Base-by-base conservation (phyloP, 2,113 vertebrate genomes). In the Himantopus leucocephalus region DNA sequence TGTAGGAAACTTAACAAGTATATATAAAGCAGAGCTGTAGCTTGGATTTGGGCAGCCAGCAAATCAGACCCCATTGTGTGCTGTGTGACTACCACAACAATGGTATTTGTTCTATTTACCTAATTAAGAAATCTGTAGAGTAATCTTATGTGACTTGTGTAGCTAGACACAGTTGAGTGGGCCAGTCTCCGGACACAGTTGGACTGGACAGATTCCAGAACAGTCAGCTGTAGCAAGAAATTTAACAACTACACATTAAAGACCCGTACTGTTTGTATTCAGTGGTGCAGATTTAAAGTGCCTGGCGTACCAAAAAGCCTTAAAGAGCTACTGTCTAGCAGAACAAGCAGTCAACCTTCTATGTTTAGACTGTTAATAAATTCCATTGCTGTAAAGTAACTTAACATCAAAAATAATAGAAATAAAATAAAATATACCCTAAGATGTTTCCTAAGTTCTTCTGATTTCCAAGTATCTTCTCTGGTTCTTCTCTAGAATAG, bases 381-480 rank as follows among this genome's bases (percentile, higher is more conserved):
- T 75, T 43, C 23, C 35, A 67, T 4, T 45, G 30, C 23, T 89
- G 26, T 30, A 63, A 77, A 4, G 39, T 32, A 91, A 37, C 24
- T 50, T 52, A 59, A 81, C 19, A 85, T 29, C 34, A 56, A 43
- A 64, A 88, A 12, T 12, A 85, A 27, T 8, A 94, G 29, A 95
- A 85, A 93, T 53, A 70, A 96, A 93, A 92, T 84, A 48, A 53
- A 92, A 70, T 95, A 47, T 97, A 99, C 99, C 98, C 91, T 96
- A 41, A 99, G 96, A 73, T 99, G 98, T 96, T 94, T 99, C 80
- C 96, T 98, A 85, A 99, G 98, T 48, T 99, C 99, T 62, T 99
- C 98, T 88, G 99, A 80, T 97, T 97, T 99, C 99, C 99, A 99
- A 55, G 99, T 99, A 90, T 99, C 99, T 95, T 99, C 99, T 98